phyloP scores from a whole-genome alignment of 2,797 vertebrate genomes.

The Sebastes nivosus region DNA sequence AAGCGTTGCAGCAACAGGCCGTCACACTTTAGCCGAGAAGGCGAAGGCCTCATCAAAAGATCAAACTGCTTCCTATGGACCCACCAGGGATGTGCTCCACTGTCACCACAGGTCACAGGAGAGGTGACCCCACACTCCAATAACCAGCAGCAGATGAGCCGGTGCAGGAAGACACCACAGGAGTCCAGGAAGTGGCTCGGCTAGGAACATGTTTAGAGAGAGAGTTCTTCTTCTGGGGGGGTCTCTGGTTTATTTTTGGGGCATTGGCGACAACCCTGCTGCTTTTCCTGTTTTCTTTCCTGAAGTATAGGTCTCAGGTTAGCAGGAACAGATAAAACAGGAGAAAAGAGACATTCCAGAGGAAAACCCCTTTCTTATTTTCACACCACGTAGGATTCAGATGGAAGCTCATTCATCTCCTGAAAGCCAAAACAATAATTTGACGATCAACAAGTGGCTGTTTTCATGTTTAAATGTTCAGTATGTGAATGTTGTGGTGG shows the following conservation, averaged over 20 bases:
- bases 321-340: slow-evolving; percentile 42
- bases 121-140: slow-evolving; percentile 58
- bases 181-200: slow-evolving; percentile 61
- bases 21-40: slow-evolving; percentile 32
- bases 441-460: not conserved
- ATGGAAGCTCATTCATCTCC: slow-evolving; percentile 1
- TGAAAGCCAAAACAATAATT: slow-evolving; percentile 5
- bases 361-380: slow-evolving; percentile 4
- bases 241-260: slow-evolving; percentile 54
- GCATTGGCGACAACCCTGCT: slow-evolving; percentile 42
- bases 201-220: slow-evolving; percentile 53
- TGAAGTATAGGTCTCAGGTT: slow-evolving; percentile 37
- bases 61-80: slow-evolving; percentile 62
- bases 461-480: not conserved
- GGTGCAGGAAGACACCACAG: slow-evolving; percentile 55
- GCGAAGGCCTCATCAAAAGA: slow-evolving; percentile 60
- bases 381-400: slow-evolving; percentile 14
- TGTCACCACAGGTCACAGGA: slow-evolving; percentile 63
- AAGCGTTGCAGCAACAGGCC: not conserved
- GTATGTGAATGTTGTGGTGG: not conserved
- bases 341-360: slow-evolving; percentile 26
- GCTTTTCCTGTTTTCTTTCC: slow-evolving; percentile 70
- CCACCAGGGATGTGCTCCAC: slow-evolving; percentile 42
- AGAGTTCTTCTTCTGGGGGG: slow-evolving; percentile 39
- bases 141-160: slow-evolving; percentile 74